A percentile compares a stretch with the other conserved stretches of the same genome.
phyloP scores from a whole-genome alignment of 2,113 vertebrate genomes.

The Felis chaus region DNA sequence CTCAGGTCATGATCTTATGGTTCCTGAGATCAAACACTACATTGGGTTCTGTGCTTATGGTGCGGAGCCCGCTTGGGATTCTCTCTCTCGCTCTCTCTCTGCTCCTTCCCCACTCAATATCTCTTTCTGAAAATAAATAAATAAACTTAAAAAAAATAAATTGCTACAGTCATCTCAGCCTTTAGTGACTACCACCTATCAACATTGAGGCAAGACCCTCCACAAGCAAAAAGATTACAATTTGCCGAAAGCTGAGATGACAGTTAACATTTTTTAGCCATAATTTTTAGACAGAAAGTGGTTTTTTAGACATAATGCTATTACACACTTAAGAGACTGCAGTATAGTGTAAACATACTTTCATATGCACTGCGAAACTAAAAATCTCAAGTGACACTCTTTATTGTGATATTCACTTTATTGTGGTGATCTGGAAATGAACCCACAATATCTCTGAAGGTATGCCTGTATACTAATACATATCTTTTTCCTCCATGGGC shows the following conservation, averaged over 20 bases:
- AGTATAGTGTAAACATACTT: not conserved
- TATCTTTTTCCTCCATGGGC: not conserved
- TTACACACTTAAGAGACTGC: not conserved
- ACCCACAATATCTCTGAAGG: not conserved
- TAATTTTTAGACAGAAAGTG: not conserved
- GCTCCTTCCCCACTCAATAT: no score
- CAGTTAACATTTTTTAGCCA: not conserved
- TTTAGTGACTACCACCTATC: not conserved
- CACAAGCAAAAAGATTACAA: not conserved
- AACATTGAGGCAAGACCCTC: not conserved
- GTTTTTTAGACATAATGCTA: not conserved
- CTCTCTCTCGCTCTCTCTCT: no score
- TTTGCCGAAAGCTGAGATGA: not conserved
- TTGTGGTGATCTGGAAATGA: not conserved
- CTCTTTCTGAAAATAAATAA: no score
- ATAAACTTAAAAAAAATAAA: no score
- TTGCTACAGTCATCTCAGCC: not conserved
- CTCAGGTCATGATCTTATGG: no score
- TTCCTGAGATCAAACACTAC: no score
- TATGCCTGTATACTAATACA: not conserved
- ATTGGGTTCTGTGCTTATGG: no score
- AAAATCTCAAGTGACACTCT: not conserved
- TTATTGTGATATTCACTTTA: not conserved
- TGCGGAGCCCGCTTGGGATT: no score
- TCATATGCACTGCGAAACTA: not conserved